phyloP scores from a whole-genome alignment of 2,113 vertebrate species.

The Amblyornis subalaris region DNA sequence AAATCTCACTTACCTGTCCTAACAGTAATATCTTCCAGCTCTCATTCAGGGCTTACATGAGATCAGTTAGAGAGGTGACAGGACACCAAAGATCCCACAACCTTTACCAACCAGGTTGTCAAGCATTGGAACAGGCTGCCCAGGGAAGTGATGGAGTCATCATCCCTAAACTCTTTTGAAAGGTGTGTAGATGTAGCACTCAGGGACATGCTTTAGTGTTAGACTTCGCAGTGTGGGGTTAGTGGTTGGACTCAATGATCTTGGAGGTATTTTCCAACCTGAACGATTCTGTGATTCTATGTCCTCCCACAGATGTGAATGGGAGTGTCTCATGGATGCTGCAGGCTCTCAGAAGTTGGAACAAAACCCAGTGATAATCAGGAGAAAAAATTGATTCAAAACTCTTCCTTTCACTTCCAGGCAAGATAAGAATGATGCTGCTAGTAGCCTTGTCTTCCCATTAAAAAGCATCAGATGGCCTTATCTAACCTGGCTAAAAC shows the following conservation, averaged over 20 bases:
- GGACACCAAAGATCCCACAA: neutral
- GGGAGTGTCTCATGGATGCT: neutral
- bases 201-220: neutral
- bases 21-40: neutral
- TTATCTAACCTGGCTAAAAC: neutral
- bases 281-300: neutral
- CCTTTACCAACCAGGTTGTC: neutral
- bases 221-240: neutral
- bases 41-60: accelerated
- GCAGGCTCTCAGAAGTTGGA: neutral
- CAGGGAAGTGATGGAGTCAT: neutral
- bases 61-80: neutral
- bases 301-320: neutral
- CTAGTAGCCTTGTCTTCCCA: neutral
- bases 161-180: neutral
- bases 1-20: neutral
- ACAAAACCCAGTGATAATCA: neutral
- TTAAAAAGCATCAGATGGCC: neutral
- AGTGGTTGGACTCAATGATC: neutral
- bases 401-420: neutral
- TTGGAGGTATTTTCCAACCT: neutral
- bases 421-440: neutral
- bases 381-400: neutral
- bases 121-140: neutral
- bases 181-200: neutral